Conservation (phyloP, 2,113 vertebrate species). For the Lynx canadensis region DNA sequence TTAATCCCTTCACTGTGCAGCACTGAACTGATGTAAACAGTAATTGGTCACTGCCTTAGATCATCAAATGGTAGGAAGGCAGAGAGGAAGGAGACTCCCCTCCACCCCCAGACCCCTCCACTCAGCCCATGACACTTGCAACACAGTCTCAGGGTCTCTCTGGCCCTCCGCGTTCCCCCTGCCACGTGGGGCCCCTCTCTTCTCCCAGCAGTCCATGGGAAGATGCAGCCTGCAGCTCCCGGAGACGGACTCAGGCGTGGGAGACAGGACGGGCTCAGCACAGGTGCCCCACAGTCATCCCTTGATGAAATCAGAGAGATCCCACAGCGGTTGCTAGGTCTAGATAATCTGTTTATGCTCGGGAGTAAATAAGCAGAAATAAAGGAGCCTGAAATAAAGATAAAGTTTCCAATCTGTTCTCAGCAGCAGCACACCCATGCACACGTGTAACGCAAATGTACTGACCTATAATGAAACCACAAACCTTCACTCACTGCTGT, state of each 20-base stretch:
- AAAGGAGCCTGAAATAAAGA: background rate
- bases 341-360: background rate
- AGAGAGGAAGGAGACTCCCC: background rate
- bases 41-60: background rate
- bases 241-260: background rate
- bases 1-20: background rate
- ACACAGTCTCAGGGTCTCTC: background rate
- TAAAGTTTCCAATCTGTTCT: background rate
- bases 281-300: background rate
- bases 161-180: rapidly evolving
- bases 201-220: too few relatives aligned
- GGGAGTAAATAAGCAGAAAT: background rate
- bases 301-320: background rate
- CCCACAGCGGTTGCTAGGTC: background rate
- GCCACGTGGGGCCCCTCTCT: rapidly evolving
- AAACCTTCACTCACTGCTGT: background rate
- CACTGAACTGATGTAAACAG: background rate
- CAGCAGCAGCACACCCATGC: background rate
- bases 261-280: background rate
- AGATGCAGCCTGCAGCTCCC: background rate
- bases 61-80: background rate
- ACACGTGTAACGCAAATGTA: rapidly evolving
- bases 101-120: too few relatives aligned
- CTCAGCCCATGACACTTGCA: background rate
- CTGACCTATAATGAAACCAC: background rate